Evolutionary conservation across 2,113 vertebrate genomes (phyloP).

Genomic region (Cacatua alba): DNA sequence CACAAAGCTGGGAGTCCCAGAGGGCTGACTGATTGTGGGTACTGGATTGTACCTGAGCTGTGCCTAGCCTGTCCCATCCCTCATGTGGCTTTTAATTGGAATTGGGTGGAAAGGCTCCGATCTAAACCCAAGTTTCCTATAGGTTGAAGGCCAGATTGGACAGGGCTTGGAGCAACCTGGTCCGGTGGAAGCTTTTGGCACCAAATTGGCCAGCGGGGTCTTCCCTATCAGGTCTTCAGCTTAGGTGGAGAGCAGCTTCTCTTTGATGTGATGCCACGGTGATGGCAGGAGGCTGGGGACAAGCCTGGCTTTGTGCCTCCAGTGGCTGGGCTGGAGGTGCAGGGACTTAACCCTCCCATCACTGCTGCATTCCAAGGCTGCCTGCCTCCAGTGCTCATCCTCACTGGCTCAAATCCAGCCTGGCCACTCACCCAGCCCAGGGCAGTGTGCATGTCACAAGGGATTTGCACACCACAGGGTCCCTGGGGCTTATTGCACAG

Average conservation of each 20-base stretch:
- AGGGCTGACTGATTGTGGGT: not conserved
- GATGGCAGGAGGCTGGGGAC: not conserved
- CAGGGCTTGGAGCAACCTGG: not conserved
- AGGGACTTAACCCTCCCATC: not conserved
- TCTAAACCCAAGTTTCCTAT: not conserved
- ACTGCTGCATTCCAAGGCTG: rapidly evolving
- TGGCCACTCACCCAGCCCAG: not conserved
- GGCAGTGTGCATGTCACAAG: not conserved
- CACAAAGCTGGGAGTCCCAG: rapidly evolving
- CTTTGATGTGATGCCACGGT: not conserved
- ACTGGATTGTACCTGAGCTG: not conserved
- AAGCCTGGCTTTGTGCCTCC: not conserved
- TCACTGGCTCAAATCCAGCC: rapidly evolving
- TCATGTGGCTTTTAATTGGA: not conserved
- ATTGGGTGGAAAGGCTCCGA: rapidly evolving
- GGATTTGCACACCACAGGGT: not conserved
- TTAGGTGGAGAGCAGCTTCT: not conserved
- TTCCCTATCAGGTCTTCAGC: not conserved
- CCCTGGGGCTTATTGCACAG: rapidly evolving
- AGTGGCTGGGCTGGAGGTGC: rapidly evolving
- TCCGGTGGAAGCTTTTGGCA: not conserved
- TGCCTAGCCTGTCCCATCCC: not conserved
- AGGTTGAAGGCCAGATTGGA: not conserved
- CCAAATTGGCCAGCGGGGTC: not conserved
- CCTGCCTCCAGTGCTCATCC: not conserved